phyloP scores from a whole-genome alignment of 2,797 vertebrate genomes.

The Crocodylus rhombifer region DNA sequence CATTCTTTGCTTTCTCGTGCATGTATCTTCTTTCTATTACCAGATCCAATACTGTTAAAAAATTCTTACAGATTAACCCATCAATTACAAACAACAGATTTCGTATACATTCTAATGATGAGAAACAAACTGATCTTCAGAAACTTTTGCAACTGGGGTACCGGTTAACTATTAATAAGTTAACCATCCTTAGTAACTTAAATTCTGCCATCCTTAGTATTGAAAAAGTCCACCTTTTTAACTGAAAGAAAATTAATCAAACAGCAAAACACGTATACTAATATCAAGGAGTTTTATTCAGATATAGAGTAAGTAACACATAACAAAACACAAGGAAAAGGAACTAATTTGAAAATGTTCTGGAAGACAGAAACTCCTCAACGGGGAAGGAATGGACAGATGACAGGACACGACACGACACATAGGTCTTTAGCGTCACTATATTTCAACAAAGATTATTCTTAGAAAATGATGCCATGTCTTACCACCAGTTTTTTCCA shows the following conservation, averaged over 20 bases:
- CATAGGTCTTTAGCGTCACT: background rate
- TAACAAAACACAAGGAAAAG: background rate
- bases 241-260: background rate
- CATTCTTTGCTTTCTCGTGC: background rate
- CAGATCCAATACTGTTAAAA: background rate
- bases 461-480: conserved; percentile 8
- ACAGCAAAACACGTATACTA: background rate
- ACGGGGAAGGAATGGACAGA: background rate
- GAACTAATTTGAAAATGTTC: background rate
- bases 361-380: background rate
- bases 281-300: background rate
- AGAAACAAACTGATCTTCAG: background rate
- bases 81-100: background rate
- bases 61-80: too few species aligned
- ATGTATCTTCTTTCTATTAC: background rate
- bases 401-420: too few species aligned
- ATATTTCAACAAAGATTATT: background rate
- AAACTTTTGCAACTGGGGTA: background rate
- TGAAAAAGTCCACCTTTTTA: too few species aligned
- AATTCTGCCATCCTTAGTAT: background rate
- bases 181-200: too few species aligned
- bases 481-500: conserved; percentile 94
- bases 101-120: background rate
- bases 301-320: background rate
- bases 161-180: background rate